Evolutionary conservation across 1,140 invertebrate species (phyloP), one percentile per base, ranked within the genome.

Genomic region (Drosophila triauraria): DNA sequence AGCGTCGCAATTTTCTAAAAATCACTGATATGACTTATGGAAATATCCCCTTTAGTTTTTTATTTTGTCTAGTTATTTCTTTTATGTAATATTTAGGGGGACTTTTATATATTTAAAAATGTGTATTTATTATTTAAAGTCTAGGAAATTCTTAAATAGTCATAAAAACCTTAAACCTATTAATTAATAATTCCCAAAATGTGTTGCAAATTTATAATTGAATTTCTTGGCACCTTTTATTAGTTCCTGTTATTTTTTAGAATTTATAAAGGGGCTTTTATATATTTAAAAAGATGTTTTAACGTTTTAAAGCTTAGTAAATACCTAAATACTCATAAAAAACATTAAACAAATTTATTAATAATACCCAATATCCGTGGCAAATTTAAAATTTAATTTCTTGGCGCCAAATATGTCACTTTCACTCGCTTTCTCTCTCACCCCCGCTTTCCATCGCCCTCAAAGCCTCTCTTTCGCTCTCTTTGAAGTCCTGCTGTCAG

Each of bases 401-500:
- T 54, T 71, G 40, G 51, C 76, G 76, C 75, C 43, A 61, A 60
- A 10, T 40, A 10, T 67, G 40, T 69, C 68, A 64, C 59, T 75
- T 54, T 79, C 57, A 15, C 76, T 63, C 10, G 38, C 13, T 20
- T n/a, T 15, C 13, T 42, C 47, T 59, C 20, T 54, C 64, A 67
- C 65, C 72, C 46, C 51, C 20, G 20, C 20, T 51, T 13, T 40
- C 51, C 53, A 43, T 80, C 54, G 6, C 61, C 12, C 10, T 42
- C 44, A 17, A 27, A 7, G 65, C 61, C 70, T 80, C 79, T 76
- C 72, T 76, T 64, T 61, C 50, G 60, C 43, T 78, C 23, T 46
- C 23, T 78, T 65, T 58, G 67, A 67, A 70, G 84, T 72, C 80
- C 76, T 72, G 65, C 47, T 78, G 82, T 83, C 75, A 46, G 50